Conservation (phyloP, 2,113 vertebrate species). For the Eulemur rufifrons region DNA sequence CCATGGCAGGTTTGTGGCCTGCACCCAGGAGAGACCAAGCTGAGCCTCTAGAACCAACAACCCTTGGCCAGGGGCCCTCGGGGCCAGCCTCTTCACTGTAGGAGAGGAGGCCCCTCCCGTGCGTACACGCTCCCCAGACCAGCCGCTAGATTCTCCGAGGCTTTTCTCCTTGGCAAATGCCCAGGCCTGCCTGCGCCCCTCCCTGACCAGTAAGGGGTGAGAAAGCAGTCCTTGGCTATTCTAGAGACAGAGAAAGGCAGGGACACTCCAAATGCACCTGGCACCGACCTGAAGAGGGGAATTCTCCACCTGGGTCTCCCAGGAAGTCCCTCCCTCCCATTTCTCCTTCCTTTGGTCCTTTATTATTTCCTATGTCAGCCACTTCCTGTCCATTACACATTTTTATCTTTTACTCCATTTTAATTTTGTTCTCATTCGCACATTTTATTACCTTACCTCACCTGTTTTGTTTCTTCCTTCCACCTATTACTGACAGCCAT, state of each 20-base stretch:
- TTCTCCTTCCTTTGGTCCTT: background rate
- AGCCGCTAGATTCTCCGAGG: rapidly evolving
- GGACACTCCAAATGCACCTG: background rate
- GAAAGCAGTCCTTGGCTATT: background rate
- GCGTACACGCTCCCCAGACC: rapidly evolving
- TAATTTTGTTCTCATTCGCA: background rate
- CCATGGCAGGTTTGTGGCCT: background rate
- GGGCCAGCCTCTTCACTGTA: background rate
- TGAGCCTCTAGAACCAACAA: background rate
- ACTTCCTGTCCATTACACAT: background rate
- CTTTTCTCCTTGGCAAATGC: background rate
- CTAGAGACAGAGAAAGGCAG: background rate
- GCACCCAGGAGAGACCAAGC: background rate
- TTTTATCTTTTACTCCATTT: background rate
- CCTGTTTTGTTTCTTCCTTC: background rate
- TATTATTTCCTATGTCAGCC: background rate
- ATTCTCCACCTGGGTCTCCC: background rate
- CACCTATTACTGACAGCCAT: background rate
- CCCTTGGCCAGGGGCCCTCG: background rate
- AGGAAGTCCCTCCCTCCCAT: rapidly evolving
- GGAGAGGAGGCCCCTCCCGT: background rate
- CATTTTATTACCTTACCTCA: background rate
- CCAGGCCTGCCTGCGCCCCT: background rate
- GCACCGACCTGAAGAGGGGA: rapidly evolving
- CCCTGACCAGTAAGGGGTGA: background rate